Base-by-base conservation (phyloP, 2,113 vertebrate species). In the Ifrita kowaldi region DNA sequence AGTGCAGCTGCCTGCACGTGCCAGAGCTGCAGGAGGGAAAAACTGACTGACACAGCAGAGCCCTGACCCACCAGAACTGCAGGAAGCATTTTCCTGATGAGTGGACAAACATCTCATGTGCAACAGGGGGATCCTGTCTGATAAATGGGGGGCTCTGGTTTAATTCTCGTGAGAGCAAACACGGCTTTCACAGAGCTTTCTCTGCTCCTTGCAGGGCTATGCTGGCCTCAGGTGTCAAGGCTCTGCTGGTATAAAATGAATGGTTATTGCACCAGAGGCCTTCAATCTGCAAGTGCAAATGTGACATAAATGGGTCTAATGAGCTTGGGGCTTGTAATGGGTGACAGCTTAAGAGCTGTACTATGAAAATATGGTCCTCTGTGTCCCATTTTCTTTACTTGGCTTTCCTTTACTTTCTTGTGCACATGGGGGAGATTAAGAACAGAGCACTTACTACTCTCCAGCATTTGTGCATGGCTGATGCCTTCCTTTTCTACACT, bases 261-360 rank as follows among this genome's bases (percentile, higher is more conserved):
- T 32, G 32, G 65, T 85, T 91, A 85, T 74, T 94, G 71, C 70
- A 93, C 32, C 26, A 84, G 85, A 78, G 71, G 28, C 85, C 79
- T 77, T 90, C 92, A 81, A 60, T 93, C 83, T 90, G 53, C 82
- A 93, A 94, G 92, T 84, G 83, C 76, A 94, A 95, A 96, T 92
- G 75, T 88, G 95, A 84, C 79, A 85, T 81, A 92, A 96, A 86
- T 78, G 64, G 52, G 28, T 69, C 60, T 93, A 90, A 93, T 90
- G 56, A 90, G 88, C 65, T 52, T 6, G n/a, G 55, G 87, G 32
- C 85, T 96, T 95, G 80, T 92, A 81, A 87, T 30, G 44, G 73
- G 85, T 94, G 95, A 95, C 85, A 93, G 56, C 41, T 96, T 93
- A 94, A 95, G 93, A 85, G 79, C 79, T 41, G n/a, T 32, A 8